Conservation (phyloP, 2,113 vertebrate genomes). For the Mustela lutreola region DNA sequence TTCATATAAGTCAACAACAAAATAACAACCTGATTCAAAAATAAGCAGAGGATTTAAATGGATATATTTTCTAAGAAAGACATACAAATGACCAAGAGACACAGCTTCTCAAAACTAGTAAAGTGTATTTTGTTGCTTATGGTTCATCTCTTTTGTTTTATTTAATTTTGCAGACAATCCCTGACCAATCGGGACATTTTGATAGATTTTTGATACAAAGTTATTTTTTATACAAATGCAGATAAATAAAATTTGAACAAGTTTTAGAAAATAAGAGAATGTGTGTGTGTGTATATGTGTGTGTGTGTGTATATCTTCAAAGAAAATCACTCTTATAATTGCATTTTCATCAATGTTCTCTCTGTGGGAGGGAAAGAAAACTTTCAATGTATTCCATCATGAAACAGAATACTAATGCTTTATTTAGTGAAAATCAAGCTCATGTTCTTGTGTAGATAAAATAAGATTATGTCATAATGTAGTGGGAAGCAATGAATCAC, state of each 20-base stretch:
- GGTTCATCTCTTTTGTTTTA: not conserved
- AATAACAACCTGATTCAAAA: not conserved
- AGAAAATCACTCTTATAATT: not conserved
- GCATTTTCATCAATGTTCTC: slow-evolving; percentile 20
- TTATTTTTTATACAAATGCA: not conserved
- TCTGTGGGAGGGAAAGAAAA: not conserved
- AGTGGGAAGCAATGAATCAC: slow-evolving; percentile 68
- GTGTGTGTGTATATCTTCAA: not conserved
- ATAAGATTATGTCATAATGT: slow-evolving; percentile 31
- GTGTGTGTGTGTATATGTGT: too few species aligned
- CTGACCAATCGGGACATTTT: not conserved
- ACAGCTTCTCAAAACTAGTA: slow-evolving; percentile 35
- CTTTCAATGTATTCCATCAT: not conserved
- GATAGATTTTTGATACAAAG: slow-evolving; percentile 8
- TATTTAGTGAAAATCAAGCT: slow-evolving; percentile 57
- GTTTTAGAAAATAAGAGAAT: slow-evolving; percentile 16
- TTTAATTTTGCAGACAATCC: not conserved
- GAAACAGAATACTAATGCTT: slow-evolving; percentile 28
- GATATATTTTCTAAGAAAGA: not conserved
- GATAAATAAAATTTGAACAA: slow-evolving; percentile 2
- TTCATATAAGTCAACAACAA: not conserved
- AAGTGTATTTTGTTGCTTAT: slow-evolving; percentile 3
- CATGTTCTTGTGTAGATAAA: slow-evolving; percentile 55
- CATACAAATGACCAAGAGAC: not conserved
- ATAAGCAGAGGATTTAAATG: not conserved